Percentiles rank a stretch among this genome's conserved stretches.
Evolutionary conservation across 2,797 vertebrate species (phyloP).

Genomic region (Eleutherodactylus coqui): DNA sequence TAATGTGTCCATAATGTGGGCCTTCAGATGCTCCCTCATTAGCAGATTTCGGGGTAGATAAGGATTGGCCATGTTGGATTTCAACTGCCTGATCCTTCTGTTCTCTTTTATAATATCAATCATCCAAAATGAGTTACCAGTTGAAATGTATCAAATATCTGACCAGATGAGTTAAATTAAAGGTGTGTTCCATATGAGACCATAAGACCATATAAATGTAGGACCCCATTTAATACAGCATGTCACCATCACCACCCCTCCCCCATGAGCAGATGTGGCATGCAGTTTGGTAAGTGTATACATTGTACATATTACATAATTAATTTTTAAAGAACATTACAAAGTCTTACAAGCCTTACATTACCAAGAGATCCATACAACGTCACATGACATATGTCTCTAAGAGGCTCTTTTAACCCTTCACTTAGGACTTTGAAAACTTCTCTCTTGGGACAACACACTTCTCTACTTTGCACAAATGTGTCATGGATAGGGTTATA

Average conservation of each 20-base stretch:
- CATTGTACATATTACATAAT: conserved; percentile 17
- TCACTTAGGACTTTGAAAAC: conserved; percentile 2
- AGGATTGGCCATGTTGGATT: too few relatives aligned
- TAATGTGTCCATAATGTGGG: too few relatives aligned
- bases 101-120: background rate
- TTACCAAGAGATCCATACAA: background rate
- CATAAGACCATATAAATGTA: background rate
- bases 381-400: conserved; percentile 8
- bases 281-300: background rate
- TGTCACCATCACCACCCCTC: background rate
- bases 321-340: conserved; percentile 6
- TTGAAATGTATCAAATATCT: background rate
- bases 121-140: background rate
- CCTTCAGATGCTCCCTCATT: too few relatives aligned
- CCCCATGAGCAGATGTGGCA: conserved; percentile 5
- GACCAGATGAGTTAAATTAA: background rate
- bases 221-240: background rate
- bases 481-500: background rate
- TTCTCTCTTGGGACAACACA: background rate
- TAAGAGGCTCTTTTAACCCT: background rate
- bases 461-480: background rate
- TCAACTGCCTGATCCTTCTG: too few relatives aligned
- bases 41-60: too few relatives aligned
- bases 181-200: background rate
- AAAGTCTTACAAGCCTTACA: background rate